Conservation (phyloP, 1,140 invertebrate genomes). For the Magallana gigas region DNA sequence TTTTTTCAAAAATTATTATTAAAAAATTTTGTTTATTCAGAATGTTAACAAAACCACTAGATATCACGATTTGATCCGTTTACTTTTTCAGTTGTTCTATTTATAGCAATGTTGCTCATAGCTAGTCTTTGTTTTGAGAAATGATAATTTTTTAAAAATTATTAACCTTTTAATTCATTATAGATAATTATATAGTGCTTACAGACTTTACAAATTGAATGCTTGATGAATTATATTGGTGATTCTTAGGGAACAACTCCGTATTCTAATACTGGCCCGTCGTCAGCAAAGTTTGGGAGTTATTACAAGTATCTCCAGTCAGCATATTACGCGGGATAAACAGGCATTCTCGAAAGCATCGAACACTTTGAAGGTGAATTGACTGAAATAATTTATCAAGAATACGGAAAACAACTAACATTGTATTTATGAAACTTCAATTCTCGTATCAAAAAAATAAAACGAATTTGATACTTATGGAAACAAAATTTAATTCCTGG, state of each 20-base stretch:
- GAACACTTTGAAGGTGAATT: neutral
- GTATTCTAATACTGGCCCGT: neutral
- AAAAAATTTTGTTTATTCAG: neutral
- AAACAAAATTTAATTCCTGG: neutral
- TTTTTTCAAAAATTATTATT: neutral
- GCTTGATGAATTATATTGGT: neutral
- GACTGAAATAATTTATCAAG: no score
- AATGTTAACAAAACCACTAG: neutral
- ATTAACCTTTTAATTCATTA: neutral
- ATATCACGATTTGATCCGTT: neutral
- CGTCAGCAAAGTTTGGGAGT: neutral
- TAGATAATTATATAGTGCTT: neutral
- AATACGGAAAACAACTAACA: neutral
- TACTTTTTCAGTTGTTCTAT: neutral
- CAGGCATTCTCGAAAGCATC: neutral
- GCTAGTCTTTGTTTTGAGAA: no score
- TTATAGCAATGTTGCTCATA: no score
- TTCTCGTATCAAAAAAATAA: neutral
- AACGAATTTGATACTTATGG: neutral
- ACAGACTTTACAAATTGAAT: neutral
- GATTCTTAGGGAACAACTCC: neutral
- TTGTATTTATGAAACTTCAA: neutral
- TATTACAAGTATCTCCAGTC: neutral
- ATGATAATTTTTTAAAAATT: neutral
- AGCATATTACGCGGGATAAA: neutral